Evolutionary conservation across 2,113 vertebrate species (phyloP).

Genomic region (Leptodactylus fuscus): DNA sequence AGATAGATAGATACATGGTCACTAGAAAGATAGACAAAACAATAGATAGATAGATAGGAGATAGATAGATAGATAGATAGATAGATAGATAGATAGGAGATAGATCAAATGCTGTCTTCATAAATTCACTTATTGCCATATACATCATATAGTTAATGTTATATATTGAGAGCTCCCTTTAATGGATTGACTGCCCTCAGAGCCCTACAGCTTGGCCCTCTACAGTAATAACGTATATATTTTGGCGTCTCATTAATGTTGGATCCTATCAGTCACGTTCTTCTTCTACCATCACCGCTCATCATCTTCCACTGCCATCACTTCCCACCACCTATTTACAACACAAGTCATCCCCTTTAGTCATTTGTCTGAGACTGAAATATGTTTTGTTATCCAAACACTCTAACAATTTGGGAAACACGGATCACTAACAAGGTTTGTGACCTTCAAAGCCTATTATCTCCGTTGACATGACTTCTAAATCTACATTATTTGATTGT

Average conservation of each 20-base stretch:
- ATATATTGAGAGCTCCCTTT: too few species aligned
- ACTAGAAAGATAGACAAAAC: too few species aligned
- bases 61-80: too few species aligned
- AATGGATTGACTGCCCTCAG: too few species aligned
- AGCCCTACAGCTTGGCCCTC: too few species aligned
- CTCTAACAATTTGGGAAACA: slow-evolving; percentile 40
- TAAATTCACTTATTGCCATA: too few species aligned
- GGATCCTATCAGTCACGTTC: background rate
- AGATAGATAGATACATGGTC: too few species aligned
- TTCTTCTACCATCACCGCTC: background rate
- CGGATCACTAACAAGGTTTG: slow-evolving; percentile 28
- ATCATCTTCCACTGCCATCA: background rate
- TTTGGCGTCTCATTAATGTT: background rate
- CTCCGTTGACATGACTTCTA: slow-evolving; percentile 56
- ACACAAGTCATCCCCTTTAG: slow-evolving; percentile 1
- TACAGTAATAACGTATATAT: background rate
- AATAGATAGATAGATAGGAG: too few species aligned
- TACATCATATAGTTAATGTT: too few species aligned
- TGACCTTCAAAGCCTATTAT: slow-evolving; percentile 59
- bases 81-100: too few species aligned
- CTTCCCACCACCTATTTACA: slow-evolving; percentile 1
- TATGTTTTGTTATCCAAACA: slow-evolving; percentile 49
- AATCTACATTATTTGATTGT: slow-evolving; percentile 60
- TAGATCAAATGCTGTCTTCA: too few species aligned
- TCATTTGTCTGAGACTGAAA: slow-evolving; percentile 37